These are phyloP conservation scores for Hippocampus kuda DNA, from an alignment of 2,797 vertebrate species.

Conservation along the genomic window DNA sequence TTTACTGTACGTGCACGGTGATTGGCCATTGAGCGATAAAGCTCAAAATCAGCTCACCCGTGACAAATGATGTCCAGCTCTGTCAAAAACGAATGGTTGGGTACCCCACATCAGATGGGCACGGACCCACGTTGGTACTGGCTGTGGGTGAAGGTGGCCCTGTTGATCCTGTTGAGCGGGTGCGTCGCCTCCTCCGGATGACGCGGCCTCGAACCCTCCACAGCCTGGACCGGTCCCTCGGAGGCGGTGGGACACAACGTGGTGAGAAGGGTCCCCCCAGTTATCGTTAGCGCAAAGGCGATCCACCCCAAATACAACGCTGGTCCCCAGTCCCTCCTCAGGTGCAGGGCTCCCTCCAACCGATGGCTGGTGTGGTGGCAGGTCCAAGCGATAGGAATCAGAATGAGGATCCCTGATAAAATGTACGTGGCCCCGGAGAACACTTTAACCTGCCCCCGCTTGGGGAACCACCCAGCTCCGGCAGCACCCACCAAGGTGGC, in stretches of 20 bases:
- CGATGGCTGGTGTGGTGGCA: conserved; percentile 75
- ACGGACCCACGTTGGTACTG: conserved; percentile 44
- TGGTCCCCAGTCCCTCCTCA: conserved; percentile 76
- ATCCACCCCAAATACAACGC: conserved; percentile 86
- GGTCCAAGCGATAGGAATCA: conserved; percentile 83
- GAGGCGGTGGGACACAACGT: conserved; percentile 64
- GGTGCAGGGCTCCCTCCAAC: conserved; percentile 71
- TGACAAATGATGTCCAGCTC: neutral
- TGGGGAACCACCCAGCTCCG: conserved; percentile 68
- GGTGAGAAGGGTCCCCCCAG: conserved; percentile 72
- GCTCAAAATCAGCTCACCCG: neutral
- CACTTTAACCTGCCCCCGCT: conserved; percentile 69
- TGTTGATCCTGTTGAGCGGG: conserved; percentile 58
- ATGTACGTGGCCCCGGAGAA: conserved; percentile 72
- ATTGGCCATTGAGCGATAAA: neutral
- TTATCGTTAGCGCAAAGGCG: conserved; percentile 64
- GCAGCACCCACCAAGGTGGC: conserved; percentile 62
- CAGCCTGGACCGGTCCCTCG: conserved; percentile 10
- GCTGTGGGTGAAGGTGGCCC: conserved; percentile 53
- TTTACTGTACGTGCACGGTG: neutral
- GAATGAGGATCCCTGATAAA: conserved; percentile 67
- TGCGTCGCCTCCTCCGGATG: conserved; percentile 24
- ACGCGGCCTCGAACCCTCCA: neutral
- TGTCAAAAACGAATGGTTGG: neutral
- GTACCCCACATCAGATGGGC: conserved; percentile 3